Conservation (phyloP, 2,888 invertebrate genomes). For the Shargacucullia verbasci region DNA sequence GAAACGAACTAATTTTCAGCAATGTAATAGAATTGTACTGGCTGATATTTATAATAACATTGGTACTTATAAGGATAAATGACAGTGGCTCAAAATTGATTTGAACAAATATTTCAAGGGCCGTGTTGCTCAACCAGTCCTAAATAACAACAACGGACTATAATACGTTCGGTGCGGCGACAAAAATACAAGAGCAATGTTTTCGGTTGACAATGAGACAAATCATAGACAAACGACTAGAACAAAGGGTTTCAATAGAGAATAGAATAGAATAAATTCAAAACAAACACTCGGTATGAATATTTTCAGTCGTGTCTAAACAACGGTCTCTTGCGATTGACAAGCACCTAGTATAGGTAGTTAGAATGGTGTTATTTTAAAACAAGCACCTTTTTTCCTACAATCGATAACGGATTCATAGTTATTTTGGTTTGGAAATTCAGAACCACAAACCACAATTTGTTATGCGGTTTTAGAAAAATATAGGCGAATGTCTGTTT, state of each 20-base stretch:
- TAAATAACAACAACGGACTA: conserved; percentile 60
- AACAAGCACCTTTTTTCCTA: conserved; percentile 46
- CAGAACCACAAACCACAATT: too few species aligned
- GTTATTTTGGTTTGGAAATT: conserved; percentile 7
- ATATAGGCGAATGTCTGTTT: too few species aligned
- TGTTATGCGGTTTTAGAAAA: too few species aligned
- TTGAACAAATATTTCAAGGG: conserved; percentile 17
- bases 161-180: conserved; percentile 66
- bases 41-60: too few species aligned
- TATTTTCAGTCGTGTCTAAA: conserved; percentile 74
- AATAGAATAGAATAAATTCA: conserved; percentile 78
- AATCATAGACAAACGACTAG: conserved; percentile 72
- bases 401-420: conserved; percentile 4
- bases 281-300: conserved; percentile 80
- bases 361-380: conserved; percentile 52
- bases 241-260: conserved; percentile 85
- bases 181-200: conserved; percentile 77
- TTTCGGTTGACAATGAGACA: conserved; percentile 80
- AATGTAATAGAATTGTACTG: too few species aligned
- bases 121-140: conserved; percentile 15
- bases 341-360: conserved; percentile 42
- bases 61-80: neutral
- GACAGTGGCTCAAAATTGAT: conserved; percentile 1
- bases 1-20: too few species aligned
- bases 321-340: conserved; percentile 60